Percentiles rank a stretch among this genome's conserved stretches.
Evolutionary conservation across 1,140 invertebrate genomes (phyloP).

Genomic region (Nixonia krombeini): DNA sequence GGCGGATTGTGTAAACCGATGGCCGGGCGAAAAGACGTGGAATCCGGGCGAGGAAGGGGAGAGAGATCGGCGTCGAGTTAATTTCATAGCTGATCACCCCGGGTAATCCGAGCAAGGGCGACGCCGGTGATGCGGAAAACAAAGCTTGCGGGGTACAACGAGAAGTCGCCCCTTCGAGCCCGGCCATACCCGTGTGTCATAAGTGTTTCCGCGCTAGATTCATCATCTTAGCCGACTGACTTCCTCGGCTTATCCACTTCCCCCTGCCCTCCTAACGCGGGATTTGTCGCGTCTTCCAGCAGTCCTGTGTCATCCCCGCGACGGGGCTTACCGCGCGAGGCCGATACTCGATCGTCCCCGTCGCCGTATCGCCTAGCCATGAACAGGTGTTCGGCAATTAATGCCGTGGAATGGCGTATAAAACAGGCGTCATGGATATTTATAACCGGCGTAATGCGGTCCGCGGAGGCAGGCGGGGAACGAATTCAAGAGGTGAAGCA

Average conservation of each 20-base stretch:
- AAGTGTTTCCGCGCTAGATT: conserved; percentile 72
- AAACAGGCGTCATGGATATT: too few species aligned
- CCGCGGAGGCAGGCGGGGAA: too few species aligned
- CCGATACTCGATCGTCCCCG: background rate
- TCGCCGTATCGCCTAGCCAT: too few species aligned
- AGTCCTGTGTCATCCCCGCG: conserved; percentile 17
- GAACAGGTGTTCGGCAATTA: too few species aligned
- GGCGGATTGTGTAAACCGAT: conserved; percentile 29
- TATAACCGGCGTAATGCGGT: background rate
- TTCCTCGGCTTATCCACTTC: conserved; percentile 59
- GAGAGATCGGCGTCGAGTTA: conserved; percentile 59
- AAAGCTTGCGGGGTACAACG: conserved; percentile 64
- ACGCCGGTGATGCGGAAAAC: conserved; percentile 67
- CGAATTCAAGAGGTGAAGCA: conserved; percentile 33
- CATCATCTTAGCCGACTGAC: conserved; percentile 63
- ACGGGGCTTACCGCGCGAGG: background rate
- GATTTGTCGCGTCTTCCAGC: conserved; percentile 40
- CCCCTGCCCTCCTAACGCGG: conserved; percentile 57
- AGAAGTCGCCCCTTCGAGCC: conserved; percentile 58
- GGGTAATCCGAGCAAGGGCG: conserved; percentile 66
- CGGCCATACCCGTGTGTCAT: conserved; percentile 67
- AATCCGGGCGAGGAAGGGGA: conserved; percentile 29
- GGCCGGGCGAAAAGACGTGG: conserved; percentile 31
- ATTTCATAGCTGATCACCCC: conserved; percentile 73
- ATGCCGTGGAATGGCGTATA: too few species aligned